Conservation (phyloP, 2,888 invertebrate genomes). For the Ptycholaimellus sp. region DNA sequence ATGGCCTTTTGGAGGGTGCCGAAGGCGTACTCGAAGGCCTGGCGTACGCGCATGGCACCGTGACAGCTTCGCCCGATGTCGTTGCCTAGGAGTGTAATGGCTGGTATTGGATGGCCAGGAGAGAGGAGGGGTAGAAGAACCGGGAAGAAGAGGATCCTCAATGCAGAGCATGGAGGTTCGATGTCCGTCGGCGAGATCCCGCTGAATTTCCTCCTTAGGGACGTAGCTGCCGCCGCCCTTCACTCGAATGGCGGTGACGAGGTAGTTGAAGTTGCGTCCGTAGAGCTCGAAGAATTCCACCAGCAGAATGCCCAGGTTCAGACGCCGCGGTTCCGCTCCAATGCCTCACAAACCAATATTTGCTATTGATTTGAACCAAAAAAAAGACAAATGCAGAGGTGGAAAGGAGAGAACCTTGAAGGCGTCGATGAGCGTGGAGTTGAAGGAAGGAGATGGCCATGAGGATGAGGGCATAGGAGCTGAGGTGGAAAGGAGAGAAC, state of each 20-base stretch:
- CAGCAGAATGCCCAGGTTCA: slow-evolving; percentile 47
- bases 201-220: slow-evolving; percentile 65
- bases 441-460: no score
- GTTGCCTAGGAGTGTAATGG: no score
- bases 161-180: slow-evolving; percentile 72
- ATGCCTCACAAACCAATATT: no score
- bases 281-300: slow-evolving; percentile 39
- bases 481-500: no score
- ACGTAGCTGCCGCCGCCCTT: slow-evolving; percentile 72
- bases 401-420: no score
- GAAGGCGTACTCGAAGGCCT: slow-evolving; percentile 89
- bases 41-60: slow-evolving; percentile 63
- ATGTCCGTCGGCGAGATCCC: slow-evolving; percentile 79
- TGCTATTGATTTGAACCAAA: no score
- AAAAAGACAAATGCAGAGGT: no score
- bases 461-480: no score
- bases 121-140: slow-evolving; percentile 6
- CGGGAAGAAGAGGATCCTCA: slow-evolving; percentile 66
- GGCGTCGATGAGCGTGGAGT: no score
- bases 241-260: slow-evolving; percentile 40
- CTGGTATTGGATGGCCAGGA: no score
- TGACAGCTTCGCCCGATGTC: slow-evolving; percentile 94
- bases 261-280: slow-evolving; percentile 71
- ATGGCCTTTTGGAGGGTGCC: slow-evolving; percentile 36
- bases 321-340: no score